Evolutionary conservation across 2,797 vertebrate genomes (phyloP).

Genomic region (Coreius guichenoti): DNA sequence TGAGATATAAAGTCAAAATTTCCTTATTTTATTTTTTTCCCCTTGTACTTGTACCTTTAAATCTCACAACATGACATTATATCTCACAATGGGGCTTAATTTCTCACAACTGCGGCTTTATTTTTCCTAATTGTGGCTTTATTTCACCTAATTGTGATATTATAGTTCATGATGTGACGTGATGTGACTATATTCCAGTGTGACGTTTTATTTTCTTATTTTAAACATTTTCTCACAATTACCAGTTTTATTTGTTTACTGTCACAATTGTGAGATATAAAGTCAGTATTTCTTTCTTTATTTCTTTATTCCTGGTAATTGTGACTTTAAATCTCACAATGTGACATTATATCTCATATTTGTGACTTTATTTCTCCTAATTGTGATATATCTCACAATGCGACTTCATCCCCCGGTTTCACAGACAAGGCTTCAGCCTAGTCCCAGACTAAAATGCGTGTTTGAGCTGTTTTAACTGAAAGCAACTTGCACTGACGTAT

Average conservation of each 20-base stretch:
- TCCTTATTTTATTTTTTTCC: not conserved
- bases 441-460: not conserved
- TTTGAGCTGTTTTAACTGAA: not conserved
- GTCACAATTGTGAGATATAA: not conserved
- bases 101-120: not conserved
- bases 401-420: not conserved
- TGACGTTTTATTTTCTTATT: not conserved
- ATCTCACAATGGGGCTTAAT: not conserved
- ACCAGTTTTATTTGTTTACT: not conserved
- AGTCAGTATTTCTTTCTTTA: not conserved
- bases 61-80: not conserved
- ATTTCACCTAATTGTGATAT: not conserved
- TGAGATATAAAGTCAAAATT: not conserved
- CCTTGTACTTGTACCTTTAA: not conserved
- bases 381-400: not conserved
- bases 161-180: not conserved
- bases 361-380: not conserved
- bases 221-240: not conserved
- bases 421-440: not conserved
- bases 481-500: not conserved
- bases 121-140: not conserved
- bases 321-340: not conserved
- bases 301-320: constrained; percentile 5
- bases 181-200: not conserved
- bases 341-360: not conserved